Base-by-base conservation (phyloP, 2,797 vertebrate genomes). In the Amphiprion clarkii region DNA sequence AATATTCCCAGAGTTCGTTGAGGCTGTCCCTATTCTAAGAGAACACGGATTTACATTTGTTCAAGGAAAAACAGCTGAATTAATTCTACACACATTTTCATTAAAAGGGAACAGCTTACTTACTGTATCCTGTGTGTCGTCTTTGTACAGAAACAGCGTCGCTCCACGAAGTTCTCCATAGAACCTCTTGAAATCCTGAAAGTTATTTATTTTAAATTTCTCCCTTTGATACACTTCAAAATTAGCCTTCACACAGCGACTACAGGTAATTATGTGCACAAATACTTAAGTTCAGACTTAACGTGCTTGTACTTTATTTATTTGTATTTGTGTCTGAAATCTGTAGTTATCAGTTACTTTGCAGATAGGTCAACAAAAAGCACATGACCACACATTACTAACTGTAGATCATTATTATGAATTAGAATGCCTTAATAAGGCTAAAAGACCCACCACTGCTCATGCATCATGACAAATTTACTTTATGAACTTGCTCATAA, bases 121-220 rank as follows among this genome's bases (percentile, higher is more conserved):
- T 86, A 95, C 94, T 4, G 84, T 90, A 0, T 84, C 81, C 17
- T 93, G 85, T 1, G 78, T 78, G 11, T 90, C 83, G 58, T 92
- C 71, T 4, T 78, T 25, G 44, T 93, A 95, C 33, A 95, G 84
- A 59, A 95, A 95, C 55, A 95, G 75, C 0, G 78, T 84, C 51
- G 77, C 63, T 63, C 93, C 94, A 10, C 94, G 81, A 4, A 95
- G 89, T 78, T 95, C 94, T 29, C 49, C 91, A 3, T 82, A 88
- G 76, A 65, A 93, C 17, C 1, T 74, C 67, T 82, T 87, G 44
- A 91, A 95, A 14, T 87, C 83, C 94, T 94, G 58, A 17, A 79
- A 78, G 71, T 36, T 29, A 77, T 0, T 81, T 9, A 3, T 25
- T 8, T 44, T 55, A 0, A 55, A 52, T 25, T 40, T 40, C 16